Evolutionary conservation across 2,888 invertebrate species (phyloP), one percentile per base, ranked within the genome.

Genomic region (Anoncus sp.): DNA sequence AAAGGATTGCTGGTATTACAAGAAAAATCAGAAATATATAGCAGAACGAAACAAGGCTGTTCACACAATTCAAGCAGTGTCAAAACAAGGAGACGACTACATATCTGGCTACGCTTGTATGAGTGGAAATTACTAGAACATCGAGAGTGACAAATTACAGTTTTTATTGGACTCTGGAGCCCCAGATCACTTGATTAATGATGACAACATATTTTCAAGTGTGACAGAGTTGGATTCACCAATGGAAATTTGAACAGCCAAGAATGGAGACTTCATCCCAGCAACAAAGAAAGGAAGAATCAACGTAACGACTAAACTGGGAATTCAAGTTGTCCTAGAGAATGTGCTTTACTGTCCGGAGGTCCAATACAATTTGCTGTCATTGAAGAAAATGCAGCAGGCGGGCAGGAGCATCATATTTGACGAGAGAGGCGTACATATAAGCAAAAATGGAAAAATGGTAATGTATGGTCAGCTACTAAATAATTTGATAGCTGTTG

Each of bases 311-410:
- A 87, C 80, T 63, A 83, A 87, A 57, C 66, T 81, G 45, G 84
- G 85, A 38, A 22, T 79, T 3, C 45, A 67, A 62, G 81, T 71
- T 24, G 24, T 51, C 5, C 53, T 84, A 1, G 77, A 83, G 49
- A 55, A 85, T 51, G 83, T 85, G 5, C 82, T 90, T 5, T 90
- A 81, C 77, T 84, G 85, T 62, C 62, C 83, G 14, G 87, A 88
- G 16, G 81, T 84, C 9, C 85, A 86, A 27, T 83, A 87, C 78
- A 88, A 89, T 75, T 69, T 87, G 22, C 74, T 87, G 9, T 87
- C 87, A 1, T 87, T 87, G 38, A 67, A 66, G 59, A 84, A 67
- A 51, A 85, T 87, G 82, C 82, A 82, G 65, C 77, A 84, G 65
- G 81, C 83, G 38, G 87, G 86, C 9, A 83, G 86, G 82, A 82